Base-by-base conservation (phyloP, 2,113 vertebrate genomes). In the Grammomys dolichurus region DNA sequence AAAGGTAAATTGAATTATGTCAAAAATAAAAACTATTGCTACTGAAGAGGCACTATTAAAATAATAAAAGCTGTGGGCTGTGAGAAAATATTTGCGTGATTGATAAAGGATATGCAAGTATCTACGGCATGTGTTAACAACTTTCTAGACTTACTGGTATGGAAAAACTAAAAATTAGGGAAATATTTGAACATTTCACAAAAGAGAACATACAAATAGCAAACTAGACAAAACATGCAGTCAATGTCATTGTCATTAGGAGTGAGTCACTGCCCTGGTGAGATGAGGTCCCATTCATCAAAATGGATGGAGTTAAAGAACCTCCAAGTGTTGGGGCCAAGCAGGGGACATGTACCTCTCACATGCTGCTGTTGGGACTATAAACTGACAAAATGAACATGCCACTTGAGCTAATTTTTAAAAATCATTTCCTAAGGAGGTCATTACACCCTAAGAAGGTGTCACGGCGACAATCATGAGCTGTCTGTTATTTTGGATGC, bases 111-210 rank as follows among this genome's bases (percentile, higher is more conserved):
- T 56, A 81, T 58, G 20, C 78, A 81, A 16, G 26, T 36, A 72
- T 36, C 22, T 17, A 58, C 3, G 75, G 28, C 54, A 58, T 75
- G 8, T 33, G 60, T 11, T 43, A 75, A 81, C 5, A 56, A 31
- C 28, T 82, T 65, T 67, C 28, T 75, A 67, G 73, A 85, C 51
- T 89, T 69, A 56, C 14, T 58, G 73, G 12, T 89, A 84, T 88
- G 56, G 56, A 75, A 75, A 89, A 93, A 58, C 75, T 75, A 75
- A 93, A 95, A 84, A 17, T 40, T 82, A 78, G 33, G 77, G 22
- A 17, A 84, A 82, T 67, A 1, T 40, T 22, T 84, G 48, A 69
- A 60, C 9, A 72, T 3, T 94, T 88, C 51, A 63, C 14, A 7
- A n/a, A 96, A 72, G 28, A 43, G 58, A n/a, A 60, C 43, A 58